Evolutionary conservation across 2,888 invertebrate species (phyloP).

Genomic region (Laspeyria flexula): DNA sequence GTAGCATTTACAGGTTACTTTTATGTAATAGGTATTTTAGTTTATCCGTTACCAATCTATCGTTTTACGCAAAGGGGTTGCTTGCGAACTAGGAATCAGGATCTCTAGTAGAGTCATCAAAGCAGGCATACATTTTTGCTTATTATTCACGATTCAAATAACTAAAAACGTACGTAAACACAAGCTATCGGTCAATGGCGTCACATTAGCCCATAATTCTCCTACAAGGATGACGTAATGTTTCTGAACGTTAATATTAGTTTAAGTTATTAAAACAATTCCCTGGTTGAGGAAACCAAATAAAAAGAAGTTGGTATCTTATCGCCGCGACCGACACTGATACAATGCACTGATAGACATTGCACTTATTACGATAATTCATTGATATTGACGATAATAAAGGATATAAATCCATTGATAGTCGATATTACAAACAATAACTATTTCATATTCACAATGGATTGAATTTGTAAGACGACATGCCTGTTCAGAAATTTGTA

Average conservation of each 20-base stretch:
- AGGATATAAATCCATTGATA: neutral
- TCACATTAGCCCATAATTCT: conserved; percentile 21
- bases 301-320: conserved; percentile 35
- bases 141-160: too few species aligned
- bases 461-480: too few species aligned
- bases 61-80: too few species aligned
- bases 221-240: conserved; percentile 42
- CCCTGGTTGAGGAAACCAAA: conserved; percentile 53
- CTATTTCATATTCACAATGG: too few species aligned
- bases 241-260: conserved; percentile 46
- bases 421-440: too few species aligned
- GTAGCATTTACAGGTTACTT: too few species aligned
- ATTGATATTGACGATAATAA: conserved; percentile 1
- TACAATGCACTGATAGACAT: conserved; percentile 18
- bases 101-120: too few species aligned
- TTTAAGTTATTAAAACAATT: conserved; percentile 59
- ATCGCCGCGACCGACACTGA: conserved; percentile 50
- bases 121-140: too few species aligned
- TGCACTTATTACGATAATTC: conserved; percentile 30
- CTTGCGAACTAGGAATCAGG: too few species aligned
- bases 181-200: neutral
- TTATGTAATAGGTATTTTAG: too few species aligned
- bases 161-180: neutral
- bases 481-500: too few species aligned
- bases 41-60: too few species aligned